phyloP scores from a whole-genome alignment of 2,113 vertebrate genomes.

The Formicarius rufipectus region DNA sequence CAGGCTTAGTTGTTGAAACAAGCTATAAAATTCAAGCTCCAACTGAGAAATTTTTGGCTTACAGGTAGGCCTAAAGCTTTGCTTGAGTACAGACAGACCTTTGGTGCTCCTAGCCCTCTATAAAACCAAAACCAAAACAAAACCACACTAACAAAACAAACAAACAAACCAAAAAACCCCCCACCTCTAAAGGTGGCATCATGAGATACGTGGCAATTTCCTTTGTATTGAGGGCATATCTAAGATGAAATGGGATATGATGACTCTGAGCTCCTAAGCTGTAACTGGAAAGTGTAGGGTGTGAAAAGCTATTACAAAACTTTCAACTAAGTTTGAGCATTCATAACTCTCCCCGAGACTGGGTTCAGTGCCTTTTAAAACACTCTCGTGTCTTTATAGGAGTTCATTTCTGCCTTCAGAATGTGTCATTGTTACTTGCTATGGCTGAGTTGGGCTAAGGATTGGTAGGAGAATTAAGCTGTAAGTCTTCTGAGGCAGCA shows the following conservation, averaged over 20 bases:
- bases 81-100: not conserved
- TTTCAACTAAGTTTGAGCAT: not conserved
- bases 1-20: not conserved
- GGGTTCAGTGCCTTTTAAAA: not conserved
- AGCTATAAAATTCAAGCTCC: not conserved
- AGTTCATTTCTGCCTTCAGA: not conserved
- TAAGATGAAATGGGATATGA: not conserved
- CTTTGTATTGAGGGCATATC: not conserved
- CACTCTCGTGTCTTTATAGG: not conserved
- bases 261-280: not conserved
- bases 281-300: not conserved
- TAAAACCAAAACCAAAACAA: not conserved
- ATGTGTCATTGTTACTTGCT: not conserved
- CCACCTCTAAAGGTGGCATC: not conserved
- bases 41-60: not conserved
- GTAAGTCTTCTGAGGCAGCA: not conserved
- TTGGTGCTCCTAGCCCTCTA: not conserved
- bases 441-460: not conserved
- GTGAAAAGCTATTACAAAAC: not conserved
- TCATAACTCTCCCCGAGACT: not conserved
- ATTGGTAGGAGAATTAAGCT: conserved; percentile 21
- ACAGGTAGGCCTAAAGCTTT: not conserved
- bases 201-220: not conserved
- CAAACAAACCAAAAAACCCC: too few species aligned
- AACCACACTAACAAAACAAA: too few species aligned